Conservation (phyloP, 2,888 invertebrate genomes). For the Lampropteryx suffumata region DNA sequence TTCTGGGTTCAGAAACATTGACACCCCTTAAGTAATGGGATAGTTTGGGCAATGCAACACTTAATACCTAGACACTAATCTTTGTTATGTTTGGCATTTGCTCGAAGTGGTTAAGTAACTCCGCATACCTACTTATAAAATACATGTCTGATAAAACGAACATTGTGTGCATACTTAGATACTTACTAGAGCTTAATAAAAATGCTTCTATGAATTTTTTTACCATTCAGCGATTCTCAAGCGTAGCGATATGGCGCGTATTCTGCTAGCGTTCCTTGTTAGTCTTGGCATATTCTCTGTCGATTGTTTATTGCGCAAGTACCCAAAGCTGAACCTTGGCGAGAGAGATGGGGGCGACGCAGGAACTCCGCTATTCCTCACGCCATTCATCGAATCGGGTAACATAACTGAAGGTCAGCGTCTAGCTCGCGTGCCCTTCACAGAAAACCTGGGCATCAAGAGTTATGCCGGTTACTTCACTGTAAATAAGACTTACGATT, state of each 20-base stretch:
- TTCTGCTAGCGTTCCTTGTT: neutral
- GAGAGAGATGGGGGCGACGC: neutral
- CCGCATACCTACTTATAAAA: too few relatives aligned
- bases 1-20: too few relatives aligned
- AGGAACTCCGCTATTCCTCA: constrained; percentile 84
- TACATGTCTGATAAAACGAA: too few relatives aligned
- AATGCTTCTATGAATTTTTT: too few relatives aligned
- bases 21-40: too few relatives aligned
- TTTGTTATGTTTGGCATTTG: too few relatives aligned
- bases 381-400: constrained; percentile 87
- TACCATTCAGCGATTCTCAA: neutral
- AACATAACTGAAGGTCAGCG: constrained; percentile 85
- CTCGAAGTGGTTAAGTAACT: too few relatives aligned
- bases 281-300: neutral
- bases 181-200: too few relatives aligned
- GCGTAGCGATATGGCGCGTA: neutral
- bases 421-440: constrained; percentile 79
- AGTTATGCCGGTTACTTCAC: constrained; percentile 92
- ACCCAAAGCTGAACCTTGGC: neutral
- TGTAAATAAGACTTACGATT: constrained; percentile 88
- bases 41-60: too few relatives aligned
- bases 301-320: neutral
- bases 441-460: constrained; percentile 80
- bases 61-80: too few relatives aligned
- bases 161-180: too few relatives aligned